These are phyloP conservation scores for Danio kyathit DNA, from an alignment of 2,797 vertebrate species.

Conservation along the genomic window DNA sequence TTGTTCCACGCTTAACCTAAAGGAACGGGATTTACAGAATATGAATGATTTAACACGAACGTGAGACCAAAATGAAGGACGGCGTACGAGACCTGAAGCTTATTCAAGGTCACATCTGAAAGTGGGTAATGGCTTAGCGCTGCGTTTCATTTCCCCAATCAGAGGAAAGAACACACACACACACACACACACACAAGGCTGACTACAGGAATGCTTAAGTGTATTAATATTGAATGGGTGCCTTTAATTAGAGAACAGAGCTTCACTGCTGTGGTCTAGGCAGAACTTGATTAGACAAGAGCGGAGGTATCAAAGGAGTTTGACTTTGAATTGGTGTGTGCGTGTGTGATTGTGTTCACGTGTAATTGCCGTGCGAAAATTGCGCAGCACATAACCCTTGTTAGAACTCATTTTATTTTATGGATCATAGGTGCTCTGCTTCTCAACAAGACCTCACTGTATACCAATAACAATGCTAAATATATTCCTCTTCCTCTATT, in stretches of 20 bases:
- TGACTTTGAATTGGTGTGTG: slow-evolving; percentile 9
- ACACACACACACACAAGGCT: slow-evolving; percentile 32
- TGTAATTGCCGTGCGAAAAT: slow-evolving; percentile 40
- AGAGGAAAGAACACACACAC: slow-evolving; percentile 28
- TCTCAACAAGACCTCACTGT: slow-evolving; percentile 10
- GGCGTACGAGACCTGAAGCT: background rate
- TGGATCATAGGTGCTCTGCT: slow-evolving; percentile 7
- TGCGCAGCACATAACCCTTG: slow-evolving; percentile 2
- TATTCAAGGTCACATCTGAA: slow-evolving; percentile 50
- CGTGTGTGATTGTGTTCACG: background rate
- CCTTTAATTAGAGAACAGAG: slow-evolving; percentile 47
- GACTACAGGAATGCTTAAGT: slow-evolving; percentile 46
- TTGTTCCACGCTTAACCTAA: slow-evolving; percentile 22
- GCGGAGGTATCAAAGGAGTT: slow-evolving; percentile 32
- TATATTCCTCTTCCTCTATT: background rate
- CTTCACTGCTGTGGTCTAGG: slow-evolving; percentile 23
- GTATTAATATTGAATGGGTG: slow-evolving; percentile 47
- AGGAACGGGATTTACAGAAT: slow-evolving; percentile 16
- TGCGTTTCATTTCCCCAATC: slow-evolving; percentile 42
- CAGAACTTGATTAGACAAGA: slow-evolving; percentile 45
- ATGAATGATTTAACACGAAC: slow-evolving; percentile 20
- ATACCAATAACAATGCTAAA: slow-evolving; percentile 1
- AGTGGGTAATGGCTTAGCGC: slow-evolving; percentile 33
- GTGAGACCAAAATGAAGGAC: slow-evolving; percentile 18
- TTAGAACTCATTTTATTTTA: slow-evolving; percentile 26